Percentiles rank a stretch among this genome's conserved stretches.
These are phyloP conservation scores for Desmophyllum pertusum DNA, from an alignment of 92 coral and sea anemone species.

Conservation along the genomic window DNA sequence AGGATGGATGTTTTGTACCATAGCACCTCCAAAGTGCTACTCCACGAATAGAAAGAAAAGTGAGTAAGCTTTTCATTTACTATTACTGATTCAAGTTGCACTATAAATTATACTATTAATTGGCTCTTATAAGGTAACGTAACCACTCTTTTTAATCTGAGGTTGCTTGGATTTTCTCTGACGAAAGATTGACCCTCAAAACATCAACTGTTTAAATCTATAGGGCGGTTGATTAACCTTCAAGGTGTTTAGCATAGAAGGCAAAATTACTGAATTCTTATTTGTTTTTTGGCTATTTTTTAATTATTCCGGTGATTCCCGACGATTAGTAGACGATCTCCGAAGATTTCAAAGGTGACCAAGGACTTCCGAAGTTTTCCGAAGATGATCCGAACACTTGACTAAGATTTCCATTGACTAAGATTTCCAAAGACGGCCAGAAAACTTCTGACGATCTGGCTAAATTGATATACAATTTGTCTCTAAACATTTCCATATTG, in stretches of 20 bases:
- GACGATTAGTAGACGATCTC: not conserved
- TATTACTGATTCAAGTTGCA: too few species aligned
- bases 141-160: not conserved
- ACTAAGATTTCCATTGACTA: not conserved
- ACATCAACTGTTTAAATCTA: not conserved
- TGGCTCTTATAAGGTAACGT: not conserved
- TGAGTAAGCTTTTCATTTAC: not conserved
- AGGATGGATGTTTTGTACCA: slow-evolving; percentile 77
- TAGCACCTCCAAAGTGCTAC: slow-evolving; percentile 61
- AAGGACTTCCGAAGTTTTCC: not conserved
- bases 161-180: not conserved
- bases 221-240: not conserved
- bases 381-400: not conserved
- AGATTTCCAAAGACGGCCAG: not conserved
- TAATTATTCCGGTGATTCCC: too few species aligned
- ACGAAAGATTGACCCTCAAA: not conserved
- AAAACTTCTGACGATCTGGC: not conserved
- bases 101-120: too few species aligned
- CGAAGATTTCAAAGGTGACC: not conserved
- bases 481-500: not conserved
- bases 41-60: slow-evolving; percentile 45
- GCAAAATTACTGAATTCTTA: too few species aligned
- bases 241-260: too few species aligned
- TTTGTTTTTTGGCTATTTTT: too few species aligned
- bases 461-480: not conserved